Conservation (phyloP, 2,113 vertebrate genomes). For the Acanthochromis polyacanthus region DNA sequence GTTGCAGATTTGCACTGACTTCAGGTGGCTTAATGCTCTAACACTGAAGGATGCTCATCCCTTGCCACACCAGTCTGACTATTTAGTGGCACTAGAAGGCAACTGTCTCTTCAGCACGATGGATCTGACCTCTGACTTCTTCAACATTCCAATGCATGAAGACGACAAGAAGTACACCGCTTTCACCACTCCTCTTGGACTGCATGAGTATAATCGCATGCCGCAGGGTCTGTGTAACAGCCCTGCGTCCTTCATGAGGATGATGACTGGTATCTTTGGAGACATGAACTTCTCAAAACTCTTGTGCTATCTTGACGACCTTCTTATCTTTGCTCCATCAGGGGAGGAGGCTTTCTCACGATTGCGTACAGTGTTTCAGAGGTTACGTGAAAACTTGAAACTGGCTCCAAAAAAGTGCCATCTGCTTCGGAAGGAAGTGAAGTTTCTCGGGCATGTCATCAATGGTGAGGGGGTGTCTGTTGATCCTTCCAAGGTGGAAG, state of each 20-base stretch:
- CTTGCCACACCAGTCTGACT: conserved; percentile 16
- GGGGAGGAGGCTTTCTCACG: too few species aligned
- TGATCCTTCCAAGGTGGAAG: too few species aligned
- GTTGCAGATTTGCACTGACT: conserved; percentile 21
- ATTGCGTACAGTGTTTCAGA: too few species aligned
- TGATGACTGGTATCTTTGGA: conserved; percentile 46
- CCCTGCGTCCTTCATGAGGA: conserved; percentile 32
- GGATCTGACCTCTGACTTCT: conserved; percentile 25
- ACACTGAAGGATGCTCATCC: conserved; percentile 20
- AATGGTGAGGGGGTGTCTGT: too few species aligned
- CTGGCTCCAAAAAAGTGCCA: too few species aligned
- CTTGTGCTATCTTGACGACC: conserved; percentile 49
- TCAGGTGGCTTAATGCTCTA: conserved; percentile 25
- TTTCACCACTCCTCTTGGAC: conserved; percentile 9
- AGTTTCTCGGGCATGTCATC: too few species aligned
- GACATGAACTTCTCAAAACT: conserved; percentile 47
- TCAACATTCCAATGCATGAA: conserved; percentile 23
- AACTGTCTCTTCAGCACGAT: neutral
- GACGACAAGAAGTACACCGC: conserved; percentile 18
- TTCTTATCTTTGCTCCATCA: conserved; percentile 32
- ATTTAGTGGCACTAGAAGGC: neutral
- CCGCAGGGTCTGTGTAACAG: conserved; percentile 39
- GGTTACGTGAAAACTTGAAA: too few species aligned
- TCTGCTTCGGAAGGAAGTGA: too few species aligned
- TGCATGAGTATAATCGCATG: conserved; percentile 25